Evolutionary conservation across 2,113 vertebrate genomes (phyloP).

Genomic region (Progne subis): DNA sequence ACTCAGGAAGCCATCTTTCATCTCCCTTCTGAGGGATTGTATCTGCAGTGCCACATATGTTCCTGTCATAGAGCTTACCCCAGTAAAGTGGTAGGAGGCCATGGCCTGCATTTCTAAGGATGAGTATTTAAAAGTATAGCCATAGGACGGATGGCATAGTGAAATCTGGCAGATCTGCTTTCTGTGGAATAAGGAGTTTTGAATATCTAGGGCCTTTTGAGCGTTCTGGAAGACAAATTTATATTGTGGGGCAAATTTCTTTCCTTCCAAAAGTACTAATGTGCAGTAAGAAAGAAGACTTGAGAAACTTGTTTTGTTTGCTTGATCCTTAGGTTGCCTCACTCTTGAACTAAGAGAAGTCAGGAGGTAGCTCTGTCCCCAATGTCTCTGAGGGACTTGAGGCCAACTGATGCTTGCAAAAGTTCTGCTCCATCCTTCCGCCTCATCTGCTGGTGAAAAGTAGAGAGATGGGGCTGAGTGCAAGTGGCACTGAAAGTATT

Average conservation of each 20-base stretch:
- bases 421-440: not conserved
- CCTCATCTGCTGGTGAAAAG: not conserved
- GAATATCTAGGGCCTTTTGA: not conserved
- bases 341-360: not conserved
- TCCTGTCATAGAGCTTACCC: not conserved
- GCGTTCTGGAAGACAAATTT: not conserved
- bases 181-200: not conserved
- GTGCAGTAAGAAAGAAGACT: not conserved
- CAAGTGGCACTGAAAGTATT: not conserved
- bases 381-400: not conserved
- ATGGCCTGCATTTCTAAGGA: not conserved
- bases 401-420: not conserved
- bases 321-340: not conserved
- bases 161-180: not conserved
- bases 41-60: rapidly evolving
- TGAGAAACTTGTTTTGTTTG: not conserved
- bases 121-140: not conserved
- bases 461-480: not conserved
- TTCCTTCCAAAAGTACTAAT: not conserved
- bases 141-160: not conserved
- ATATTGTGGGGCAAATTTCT: not conserved
- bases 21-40: not conserved
- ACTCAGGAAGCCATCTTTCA: not conserved
- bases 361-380: not conserved
- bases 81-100: not conserved